Base-by-base conservation (phyloP, 2,888 invertebrate genomes). In the Nemoura dubitans region DNA sequence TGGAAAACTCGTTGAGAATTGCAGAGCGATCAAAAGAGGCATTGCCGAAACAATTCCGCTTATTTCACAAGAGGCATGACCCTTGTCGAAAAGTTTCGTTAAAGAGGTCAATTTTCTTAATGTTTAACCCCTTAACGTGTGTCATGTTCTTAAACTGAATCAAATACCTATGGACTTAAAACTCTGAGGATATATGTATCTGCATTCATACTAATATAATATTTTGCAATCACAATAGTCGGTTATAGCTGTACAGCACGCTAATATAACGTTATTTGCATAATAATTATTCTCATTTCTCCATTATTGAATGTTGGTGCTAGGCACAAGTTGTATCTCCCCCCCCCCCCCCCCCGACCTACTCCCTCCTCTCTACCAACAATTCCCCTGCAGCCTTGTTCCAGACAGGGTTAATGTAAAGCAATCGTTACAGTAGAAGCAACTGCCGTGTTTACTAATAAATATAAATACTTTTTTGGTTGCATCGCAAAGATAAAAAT, bases 271-370 rank as follows among this genome's bases (percentile, higher is more conserved):
- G 83, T 36, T 43, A 83, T 83, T 83, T 42, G 25, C 83, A 83
- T 83, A 83, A 83, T 83, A 83, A 78, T 78, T 78, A 78, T 83
- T 42, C 83, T 83, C 83, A 83, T 42, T 83, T 30, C 83, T 30
- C 83, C 29, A 83, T 42, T 83, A 42, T 83, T 83, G 83, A 83
- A 30, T 42, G 83, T 27, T 83, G 83, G 83, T 83, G 83, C 83
- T 83, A 42, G 83, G 83, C 42, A 42, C 83, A 83, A 42, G 16
- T 36, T 42, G 43, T 42, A 30, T 42, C 83, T 2, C 29, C 21
- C 82, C 30, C n/a, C 30, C 36, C 29, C 29, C 29, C 14, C 82
- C 82, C 5, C 6, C 80, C 21, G 6, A 78, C 7, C 78, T n/a
- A n/a, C n/a, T n/a, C n/a, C n/a, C 78, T 76, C 26, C 1, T 0